Base-by-base conservation (phyloP, 2,113 vertebrate species). In the Origma solitaria region DNA sequence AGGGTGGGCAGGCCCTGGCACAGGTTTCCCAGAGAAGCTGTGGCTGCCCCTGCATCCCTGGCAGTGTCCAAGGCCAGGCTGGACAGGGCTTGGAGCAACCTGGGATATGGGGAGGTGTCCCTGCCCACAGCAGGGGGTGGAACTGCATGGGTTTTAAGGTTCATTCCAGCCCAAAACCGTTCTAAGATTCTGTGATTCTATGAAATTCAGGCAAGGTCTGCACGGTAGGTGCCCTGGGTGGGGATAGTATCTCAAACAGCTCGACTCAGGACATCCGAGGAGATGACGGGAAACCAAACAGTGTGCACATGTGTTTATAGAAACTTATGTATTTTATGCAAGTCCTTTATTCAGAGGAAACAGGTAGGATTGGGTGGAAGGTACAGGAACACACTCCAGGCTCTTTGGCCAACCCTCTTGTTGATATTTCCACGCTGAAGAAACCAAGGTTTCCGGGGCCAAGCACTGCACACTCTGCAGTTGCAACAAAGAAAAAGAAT, bases 321-420 rank as follows among this genome's bases (percentile, higher is more conserved):
- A 56, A 79, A 88, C 0, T 11, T 45, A 5, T 0, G 1, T 18
- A 37, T 50, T 88, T 75, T 65, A 54, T 23, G 3, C 4, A 4
- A 15, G 10, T 9, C 7, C 17, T 85, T 86, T 61, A 37, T 33
- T 80, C 23, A 57, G 0, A 3, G 28, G 58, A 37, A 77, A 50
- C 16, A 17, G 38, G 23, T 49, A 42, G 27, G 24, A 69, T 35
- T 0, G 0, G 1, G 30, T 58, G 62, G 42, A 33, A 87, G 8
- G 27, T n/a, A 61, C 6, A 40, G 38, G 16, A 45, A 49, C 31
- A 50, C 13, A 11, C 10, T 45, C 45, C 64, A 35, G 45, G 5
- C 30, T 72, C 45, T 37, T 7, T 58, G 19, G 7, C 14, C 49
- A 62, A 11, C 5, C 4, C 15, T 70, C 18, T 22, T 45, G 9